Evolutionary conservation across 2,797 vertebrate genomes (phyloP), one percentile per base, ranked within the genome.

Genomic region (Antennarius maculatus): DNA sequence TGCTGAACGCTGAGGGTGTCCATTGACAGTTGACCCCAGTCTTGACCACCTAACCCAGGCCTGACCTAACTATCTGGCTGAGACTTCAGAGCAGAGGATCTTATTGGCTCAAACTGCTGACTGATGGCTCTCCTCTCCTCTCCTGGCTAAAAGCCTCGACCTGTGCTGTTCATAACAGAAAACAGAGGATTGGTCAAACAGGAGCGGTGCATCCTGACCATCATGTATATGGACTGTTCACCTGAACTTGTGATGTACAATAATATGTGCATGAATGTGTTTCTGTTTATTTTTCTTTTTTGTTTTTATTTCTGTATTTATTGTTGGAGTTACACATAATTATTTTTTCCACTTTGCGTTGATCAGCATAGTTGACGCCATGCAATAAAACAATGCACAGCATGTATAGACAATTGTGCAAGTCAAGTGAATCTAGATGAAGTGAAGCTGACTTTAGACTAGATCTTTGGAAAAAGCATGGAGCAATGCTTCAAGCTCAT

Each of bases 31-130:
- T 75, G 81, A 91, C 84, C 86, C 29, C 61, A 27, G 61, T 76
- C 54, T 66, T 84, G 82, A 86, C 86, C 84, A 51, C 41, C 61
- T 76, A 82, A 89, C 86, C 89, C 77, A 7, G 7, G 61, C 46
- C 42, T 80, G 88, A 88, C 89, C 88, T 83, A 59, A 47, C 42
- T 80, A 85, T 89, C 86, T 90, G 88, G 88, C 89, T 82, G 54
- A 0, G 54, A 28, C 66, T 43, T 66, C 58, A 48, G 82, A 89
- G 68, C 89, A 90, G 89, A 90, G 91, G 91, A 88, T 78, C 76
- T 81, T 46, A 42, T 71, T 89, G 89, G 86, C 88, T 61, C 53
- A 5, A 39, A 74, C 56, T 57, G 74, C 74, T 79, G 85, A 84
- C 87, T 70, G 86, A 87, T 86, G 84, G 77, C 60, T 70, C 66